A percentile compares a stretch with the other conserved stretches of the same genome.
phyloP scores from a whole-genome alignment of 2,888 invertebrate species.

The Leptogaster cylindrica region DNA sequence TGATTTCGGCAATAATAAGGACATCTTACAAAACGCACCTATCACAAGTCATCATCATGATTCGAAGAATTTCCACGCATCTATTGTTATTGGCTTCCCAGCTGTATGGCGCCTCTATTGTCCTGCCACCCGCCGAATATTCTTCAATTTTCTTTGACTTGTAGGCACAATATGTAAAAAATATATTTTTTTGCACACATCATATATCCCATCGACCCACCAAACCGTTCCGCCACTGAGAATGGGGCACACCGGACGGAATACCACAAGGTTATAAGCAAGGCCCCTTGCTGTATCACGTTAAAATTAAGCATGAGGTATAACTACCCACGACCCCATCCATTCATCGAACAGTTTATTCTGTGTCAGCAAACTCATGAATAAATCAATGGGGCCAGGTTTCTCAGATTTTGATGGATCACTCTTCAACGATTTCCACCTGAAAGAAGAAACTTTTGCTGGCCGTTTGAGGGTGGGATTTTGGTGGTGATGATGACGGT shows the following conservation, averaged over 20 bases:
- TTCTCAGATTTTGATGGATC: slow-evolving; percentile 46
- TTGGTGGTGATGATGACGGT: no score
- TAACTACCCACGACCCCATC: slow-evolving; percentile 17
- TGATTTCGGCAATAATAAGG: neutral
- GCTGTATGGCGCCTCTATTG: slow-evolving; percentile 36
- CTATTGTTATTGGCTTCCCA: slow-evolving; percentile 40
- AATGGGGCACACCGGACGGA: neutral
- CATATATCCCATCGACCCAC: slow-evolving; percentile 25
- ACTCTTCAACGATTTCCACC: no score
- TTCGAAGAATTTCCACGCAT: slow-evolving; percentile 36
- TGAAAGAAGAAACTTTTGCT: no score
- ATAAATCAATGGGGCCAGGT: slow-evolving; percentile 46
- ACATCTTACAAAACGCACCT: slow-evolving; percentile 21
- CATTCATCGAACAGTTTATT: slow-evolving; percentile 30
- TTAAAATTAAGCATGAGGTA: neutral
- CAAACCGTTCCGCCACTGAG: neutral
- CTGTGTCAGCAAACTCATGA: slow-evolving; percentile 45
- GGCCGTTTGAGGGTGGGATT: no score
- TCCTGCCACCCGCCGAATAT: slow-evolving; percentile 44
- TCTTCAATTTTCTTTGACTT: slow-evolving; percentile 46
- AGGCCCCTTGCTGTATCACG: neutral
- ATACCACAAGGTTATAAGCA: slow-evolving; percentile 7
- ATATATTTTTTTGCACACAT: slow-evolving; percentile 44
- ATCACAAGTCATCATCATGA: slow-evolving; percentile 43
- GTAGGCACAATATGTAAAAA: slow-evolving; percentile 43